Conservation (phyloP, 2,797 vertebrate genomes). For the Artibeus lituratus region DNA sequence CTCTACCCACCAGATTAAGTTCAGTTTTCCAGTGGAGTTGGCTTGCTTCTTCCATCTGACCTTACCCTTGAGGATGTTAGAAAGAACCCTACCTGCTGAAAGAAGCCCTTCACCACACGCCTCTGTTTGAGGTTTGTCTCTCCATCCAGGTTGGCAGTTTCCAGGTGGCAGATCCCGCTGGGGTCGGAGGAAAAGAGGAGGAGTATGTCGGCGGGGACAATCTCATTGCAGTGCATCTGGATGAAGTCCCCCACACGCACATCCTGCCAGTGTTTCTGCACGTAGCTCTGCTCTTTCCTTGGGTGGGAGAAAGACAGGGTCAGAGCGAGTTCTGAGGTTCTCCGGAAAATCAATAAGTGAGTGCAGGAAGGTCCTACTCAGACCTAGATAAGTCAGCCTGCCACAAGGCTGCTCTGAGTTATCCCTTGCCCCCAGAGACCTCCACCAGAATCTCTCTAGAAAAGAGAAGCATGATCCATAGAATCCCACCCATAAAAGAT, state of each 20-base stretch:
- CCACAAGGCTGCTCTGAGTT: neutral
- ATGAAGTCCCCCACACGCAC: slow-evolving; percentile 94
- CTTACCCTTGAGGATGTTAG: neutral
- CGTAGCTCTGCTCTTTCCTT: slow-evolving; percentile 85
- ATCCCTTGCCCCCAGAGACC: neutral
- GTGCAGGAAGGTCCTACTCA: neutral
- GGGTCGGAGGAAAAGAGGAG: slow-evolving; percentile 92
- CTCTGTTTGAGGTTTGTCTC: slow-evolving; percentile 97
- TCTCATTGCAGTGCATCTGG: slow-evolving; percentile 90
- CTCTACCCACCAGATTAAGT: neutral
- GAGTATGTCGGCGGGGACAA: slow-evolving; percentile 93
- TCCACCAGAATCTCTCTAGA: neutral
- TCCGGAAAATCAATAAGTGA: neutral
- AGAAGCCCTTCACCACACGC: slow-evolving; percentile 84
- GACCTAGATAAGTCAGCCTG: neutral
- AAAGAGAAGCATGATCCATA: neutral
- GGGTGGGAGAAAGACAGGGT: neutral
- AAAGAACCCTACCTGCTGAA: slow-evolving; percentile 80
- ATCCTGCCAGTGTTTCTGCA: slow-evolving; percentile 91
- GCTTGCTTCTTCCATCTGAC: neutral
- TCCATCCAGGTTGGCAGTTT: slow-evolving; percentile 94
- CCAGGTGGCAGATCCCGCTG: slow-evolving; percentile 89
- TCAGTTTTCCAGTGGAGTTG: neutral
- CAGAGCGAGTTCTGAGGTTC: neutral
- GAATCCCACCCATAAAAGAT: neutral